Base-by-base conservation (phyloP, 2,113 vertebrate species). In the Hydrochoerus hydrochaeris region DNA sequence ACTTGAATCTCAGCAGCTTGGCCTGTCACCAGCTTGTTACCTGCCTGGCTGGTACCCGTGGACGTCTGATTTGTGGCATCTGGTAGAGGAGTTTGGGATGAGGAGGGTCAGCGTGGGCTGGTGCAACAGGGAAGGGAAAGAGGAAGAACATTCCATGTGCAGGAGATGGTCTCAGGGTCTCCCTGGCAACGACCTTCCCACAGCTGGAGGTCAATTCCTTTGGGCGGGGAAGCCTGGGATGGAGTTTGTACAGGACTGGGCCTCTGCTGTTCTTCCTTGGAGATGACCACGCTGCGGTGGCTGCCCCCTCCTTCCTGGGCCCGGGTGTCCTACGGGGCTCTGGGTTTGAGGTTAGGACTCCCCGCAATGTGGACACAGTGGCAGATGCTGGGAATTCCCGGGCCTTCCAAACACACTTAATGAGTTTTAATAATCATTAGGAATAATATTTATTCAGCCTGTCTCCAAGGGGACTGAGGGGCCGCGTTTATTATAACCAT, bases 371-470 rank as follows among this genome's bases (percentile, higher is more conserved):
- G 49, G 85, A 94, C 82, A 88, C 80, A 46, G 88, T 97, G 92
- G 95, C 90, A 75, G 90, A 91, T 85, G 81, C 88, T 95, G 89
- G 94, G 94, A 94, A 93, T 98, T 96, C 96, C 94, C 7, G 22
- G 90, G 88, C 75, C 92, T 96, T 95, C 38, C 92, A 95, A 95
- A 97, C 93, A 97, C 35, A 88, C 83, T 97, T 97, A 92, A 97
- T 97, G 93, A 94, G 88, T 98, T 97, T 97, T 95, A 96, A 97
- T 97, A 97, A 97, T 98, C 90, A 96, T 97, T 88, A 93, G 94
- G 88, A 98, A 98, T 98, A 97, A 98, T 96, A 97, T 98, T 98
- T 98, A 97, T 85, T 62, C 97, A 97, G 96, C 46, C 97, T 84
- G 85, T 97, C 96, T 97, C 97, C 91, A 93, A 96, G 92, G 95